phyloP scores from a whole-genome alignment of 2,888 invertebrate genomes.

The Dinocampus coccinellae region DNA sequence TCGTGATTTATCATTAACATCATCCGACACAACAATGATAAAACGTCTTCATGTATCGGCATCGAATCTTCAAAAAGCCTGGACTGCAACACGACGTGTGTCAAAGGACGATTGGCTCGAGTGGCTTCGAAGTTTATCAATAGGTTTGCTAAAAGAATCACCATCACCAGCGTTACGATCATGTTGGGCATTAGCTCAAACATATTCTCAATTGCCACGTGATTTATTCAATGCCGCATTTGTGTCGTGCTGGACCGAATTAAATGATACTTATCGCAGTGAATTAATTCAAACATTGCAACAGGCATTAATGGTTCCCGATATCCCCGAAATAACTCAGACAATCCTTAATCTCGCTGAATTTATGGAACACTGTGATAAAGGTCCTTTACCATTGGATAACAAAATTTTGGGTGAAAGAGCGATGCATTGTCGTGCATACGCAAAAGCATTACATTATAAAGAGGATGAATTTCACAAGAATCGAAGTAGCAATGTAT shows the following conservation, averaged over 20 bases:
- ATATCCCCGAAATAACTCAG: conserved; percentile 95
- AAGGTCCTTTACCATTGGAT: conserved; percentile 92
- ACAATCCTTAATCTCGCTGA: conserved; percentile 97
- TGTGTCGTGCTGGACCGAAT: conserved; percentile 98
- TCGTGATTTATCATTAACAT: conserved; percentile 74
- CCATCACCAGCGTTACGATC: conserved; percentile 95
- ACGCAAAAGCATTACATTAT: conserved; percentile 88
- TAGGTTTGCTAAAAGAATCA: conserved; percentile 94
- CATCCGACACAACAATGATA: conserved; percentile 80
- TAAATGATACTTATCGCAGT: conserved; percentile 83
- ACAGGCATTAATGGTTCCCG: conserved; percentile 91
- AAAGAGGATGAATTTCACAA: conserved; percentile 95
- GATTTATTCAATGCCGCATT: conserved; percentile 99
- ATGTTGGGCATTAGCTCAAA: conserved; percentile 92
- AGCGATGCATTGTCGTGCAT: conserved; percentile 93
- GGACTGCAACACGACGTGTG: conserved; percentile 92
- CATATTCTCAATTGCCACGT: conserved; percentile 93
- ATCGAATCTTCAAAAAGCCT: conserved; percentile 87
- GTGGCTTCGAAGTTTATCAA: conserved; percentile 93
- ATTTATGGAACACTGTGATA: conserved; percentile 99
- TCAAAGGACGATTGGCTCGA: conserved; percentile 99
- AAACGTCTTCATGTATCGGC: conserved; percentile 87
- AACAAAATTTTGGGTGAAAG: conserved; percentile 89
- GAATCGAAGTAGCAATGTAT: conserved; percentile 85
- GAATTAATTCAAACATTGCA: conserved; percentile 90